phyloP scores from a whole-genome alignment of 2,888 invertebrate genomes.

The Lobophora halterata region DNA sequence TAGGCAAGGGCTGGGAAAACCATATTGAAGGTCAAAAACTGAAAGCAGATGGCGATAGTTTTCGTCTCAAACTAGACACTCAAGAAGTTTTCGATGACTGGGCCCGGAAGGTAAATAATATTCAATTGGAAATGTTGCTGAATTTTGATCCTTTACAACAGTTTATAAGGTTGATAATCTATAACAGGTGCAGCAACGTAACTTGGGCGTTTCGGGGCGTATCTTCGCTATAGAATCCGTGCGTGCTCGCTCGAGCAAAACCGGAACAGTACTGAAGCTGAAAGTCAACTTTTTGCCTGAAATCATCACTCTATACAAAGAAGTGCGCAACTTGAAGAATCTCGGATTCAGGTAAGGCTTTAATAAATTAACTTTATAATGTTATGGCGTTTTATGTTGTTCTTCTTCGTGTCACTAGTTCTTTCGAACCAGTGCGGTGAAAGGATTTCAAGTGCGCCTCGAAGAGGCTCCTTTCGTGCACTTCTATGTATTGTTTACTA shows the following conservation, averaged over 20 bases:
- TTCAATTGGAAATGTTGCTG: not conserved
- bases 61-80: slow-evolving; percentile 96
- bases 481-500: too few species aligned
- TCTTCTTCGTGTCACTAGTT: too few species aligned
- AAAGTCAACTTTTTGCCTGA: slow-evolving; percentile 98
- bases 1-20: slow-evolving; percentile 98
- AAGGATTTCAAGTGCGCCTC: too few species aligned
- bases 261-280: slow-evolving; percentile 91
- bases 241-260: slow-evolving; percentile 87
- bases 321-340: slow-evolving; percentile 97
- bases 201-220: slow-evolving; percentile 95
- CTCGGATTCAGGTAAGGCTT: slow-evolving; percentile 87
- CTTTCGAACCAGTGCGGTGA: too few species aligned
- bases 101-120: slow-evolving; percentile 86
- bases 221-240: slow-evolving; percentile 96
- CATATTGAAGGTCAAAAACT: slow-evolving; percentile 99
- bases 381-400: too few species aligned
- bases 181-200: slow-evolving; percentile 90
- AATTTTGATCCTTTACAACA: not conserved
- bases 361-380: not conserved
- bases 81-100: slow-evolving; percentile 99
- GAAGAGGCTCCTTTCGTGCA: too few species aligned
- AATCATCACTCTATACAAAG: slow-evolving; percentile 98
- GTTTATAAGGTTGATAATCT: slow-evolving; percentile 15
- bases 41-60: slow-evolving; percentile 98